Evolutionary conservation across 2,797 vertebrate species (phyloP), one percentile per base, ranked within the genome.

Genomic region (Sternarchorhynchus goeldii): DNA sequence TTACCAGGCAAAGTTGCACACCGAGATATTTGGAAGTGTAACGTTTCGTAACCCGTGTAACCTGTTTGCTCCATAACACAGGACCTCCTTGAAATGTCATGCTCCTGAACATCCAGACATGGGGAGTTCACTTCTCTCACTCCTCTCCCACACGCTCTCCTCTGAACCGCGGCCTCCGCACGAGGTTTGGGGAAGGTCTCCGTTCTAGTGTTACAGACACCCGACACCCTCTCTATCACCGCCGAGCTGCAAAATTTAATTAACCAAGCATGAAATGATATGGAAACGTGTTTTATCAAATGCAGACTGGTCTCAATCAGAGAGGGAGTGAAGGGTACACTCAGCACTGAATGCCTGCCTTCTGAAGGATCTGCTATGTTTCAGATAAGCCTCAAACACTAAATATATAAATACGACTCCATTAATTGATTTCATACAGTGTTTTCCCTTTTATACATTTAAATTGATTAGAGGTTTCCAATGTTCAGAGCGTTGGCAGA

Each of bases 351-450:
- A 65, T 10, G 53, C 31, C 67, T 69, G 32, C n/a, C 63, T 83
- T 84, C 68, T 84, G 63, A 79, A 86, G 76, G 86, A 84, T 83
- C 85, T 86, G 83, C 79, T 79, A 86, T 83, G 83, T 89, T 89
- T 90, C 85, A 82, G 83, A 86, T 73, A 89, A 84, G 81, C 81
- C 82, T 84, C 82, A 68, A 66, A n/a, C 56, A 62, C 62, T 81
- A 50, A 88, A 79, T 59, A 65, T 68, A 78, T 70, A 50, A 86
- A 85, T 75, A 72, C 83, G 81, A 86, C 82, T 75, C 72, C 84
- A 86, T 85, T 87, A 86, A 91, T 85, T 88, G 86, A 89, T 87
- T 90, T 86, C 76, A 83, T 86, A 79, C 36, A 76, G 62, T 69
- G 36, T 50, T 17, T 31, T 59, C 55, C 21, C 59, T 83, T 83